Evolutionary conservation across 2,797 vertebrate species (phyloP), one percentile per base, ranked within the genome.

Genomic region (Parauchenoglanis ngamensis): DNA sequence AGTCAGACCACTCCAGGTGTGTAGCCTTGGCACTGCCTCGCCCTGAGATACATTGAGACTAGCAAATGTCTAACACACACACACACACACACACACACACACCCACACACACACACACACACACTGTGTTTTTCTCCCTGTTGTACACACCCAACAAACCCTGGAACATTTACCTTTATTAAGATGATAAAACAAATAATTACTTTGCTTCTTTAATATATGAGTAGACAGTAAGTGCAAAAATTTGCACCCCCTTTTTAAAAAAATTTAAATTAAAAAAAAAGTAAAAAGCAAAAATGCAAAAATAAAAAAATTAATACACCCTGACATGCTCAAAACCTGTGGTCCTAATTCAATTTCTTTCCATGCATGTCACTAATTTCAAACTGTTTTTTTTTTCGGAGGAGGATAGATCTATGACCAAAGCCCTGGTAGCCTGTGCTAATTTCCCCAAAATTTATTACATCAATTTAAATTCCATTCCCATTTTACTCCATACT

Each of bases 1-100:
- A 92, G 95, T 94, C 88, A 35, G 92, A 91, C 94, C 93, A 91
- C 91, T 91, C 92, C 61, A 90, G 72, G 90, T 94, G 93, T 72
- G 92, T 92, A 93, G 92, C 89, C 54, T 80, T 88, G 88, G 92
- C 87, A 89, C 73, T 25, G 88, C 89, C 90, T 92, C 86, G 91
- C 82, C 89, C 90, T 91, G 93, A 90, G 91, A 91, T 90, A 84
- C 35, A 83, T 79, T 63, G 63, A 89, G 89, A 88, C 88, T 90
- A 61, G 35, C 73, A 44, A 78, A 73, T 40, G 8, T 15, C 31
- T 40, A 35, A 35, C 35, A 35, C 35, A 35, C 52, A 4, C 35
- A 56, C 72, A 78, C 49, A 46, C 72, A 46, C 61, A 59, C 86
- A 57, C 56, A 56, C 46, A 46, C 78, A 85, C 76, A 88, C 57